Base-by-base conservation (phyloP, 2,888 invertebrate species). In the Macrosoma leucophasiata region DNA sequence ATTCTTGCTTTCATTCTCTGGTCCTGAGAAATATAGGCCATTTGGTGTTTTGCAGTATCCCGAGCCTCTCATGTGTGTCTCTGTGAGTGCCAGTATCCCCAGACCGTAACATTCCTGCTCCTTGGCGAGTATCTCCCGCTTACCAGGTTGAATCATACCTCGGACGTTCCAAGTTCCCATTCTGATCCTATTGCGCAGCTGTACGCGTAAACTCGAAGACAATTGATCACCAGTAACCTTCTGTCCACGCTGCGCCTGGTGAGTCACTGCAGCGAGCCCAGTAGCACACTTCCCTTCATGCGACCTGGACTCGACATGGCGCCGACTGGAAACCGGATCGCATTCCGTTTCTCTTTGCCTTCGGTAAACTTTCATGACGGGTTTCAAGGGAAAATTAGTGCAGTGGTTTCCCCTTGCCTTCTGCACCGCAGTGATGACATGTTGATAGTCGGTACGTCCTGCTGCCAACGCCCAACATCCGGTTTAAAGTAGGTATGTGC, bases 241-340 rank as follows among this genome's bases (percentile, higher is more conserved):
- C 13, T 19, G 19, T 28, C 18, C 28, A n/a, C 28, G 9, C 28
- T 23, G 30, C 1, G 19, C 31, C 31, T 31, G 31, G 19, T n/a
- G 31, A 24, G 18, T n/a, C 18, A 8, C 24, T 3, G 1, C 39
- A 41, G 35, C 11, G 37, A 22, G 31, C 33, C 46, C 41, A 36
- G 39, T 46, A 43, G 38, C 39, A 46, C 32, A 46, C 12, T 43
- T 46, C 46, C 34, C 46, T 43, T 39, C 42, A 43, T 29, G 39
- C n/a, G 33, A 33, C 42, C 41, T 35, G 36, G 40, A 33, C 22
- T 30, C 36, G 8, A 14, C 30, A 26, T 33, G 33, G 36, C 36
- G 40, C 40, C 33, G 33, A 30, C 23, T 33, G 36, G 30, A 28
- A 27, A 13, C 33, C 36, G 39, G 36, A 20, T 40, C 8, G 33